These are phyloP conservation scores for Cosmorhoe ocellata DNA, from an alignment of 2,888 invertebrate species.

Conservation along the genomic window DNA sequence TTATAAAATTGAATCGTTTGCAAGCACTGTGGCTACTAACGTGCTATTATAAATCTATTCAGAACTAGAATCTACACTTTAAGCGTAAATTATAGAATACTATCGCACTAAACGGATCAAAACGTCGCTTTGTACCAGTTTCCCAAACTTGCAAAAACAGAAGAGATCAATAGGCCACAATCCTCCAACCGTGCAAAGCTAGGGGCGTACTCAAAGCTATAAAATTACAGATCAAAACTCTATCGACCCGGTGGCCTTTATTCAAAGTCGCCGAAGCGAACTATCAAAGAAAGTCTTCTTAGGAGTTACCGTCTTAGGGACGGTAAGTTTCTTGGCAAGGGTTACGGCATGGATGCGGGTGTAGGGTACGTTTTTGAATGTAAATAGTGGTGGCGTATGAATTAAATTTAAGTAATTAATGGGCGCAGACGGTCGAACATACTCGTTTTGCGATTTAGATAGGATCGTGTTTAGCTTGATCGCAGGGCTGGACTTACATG, in stretches of 20 bases:
- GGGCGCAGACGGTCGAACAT: conserved; percentile 48
- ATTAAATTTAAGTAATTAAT: conserved; percentile 83
- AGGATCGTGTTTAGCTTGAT: conserved; percentile 50
- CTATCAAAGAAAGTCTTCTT: conserved; percentile 82
- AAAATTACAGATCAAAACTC: conserved; percentile 82
- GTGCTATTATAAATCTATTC: too few species aligned
- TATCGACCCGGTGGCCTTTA: conserved; percentile 79
- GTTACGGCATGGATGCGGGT: conserved; percentile 61
- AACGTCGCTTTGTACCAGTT: conserved; percentile 42
- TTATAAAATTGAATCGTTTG: background rate
- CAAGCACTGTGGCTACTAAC: too few species aligned
- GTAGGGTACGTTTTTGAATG: conserved; percentile 76
- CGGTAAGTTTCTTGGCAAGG: conserved; percentile 77
- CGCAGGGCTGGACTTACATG: conserved; percentile 30
- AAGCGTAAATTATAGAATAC: background rate
- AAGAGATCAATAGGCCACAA: conserved; percentile 72
- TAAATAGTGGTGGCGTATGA: conserved; percentile 80
- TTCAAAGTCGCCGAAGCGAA: conserved; percentile 75
- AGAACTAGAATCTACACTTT: background rate
- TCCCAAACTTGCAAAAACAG: conserved; percentile 60
- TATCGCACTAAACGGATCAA: conserved; percentile 10
- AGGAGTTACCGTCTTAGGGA: conserved; percentile 79
- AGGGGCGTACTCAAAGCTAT: conserved; percentile 76
- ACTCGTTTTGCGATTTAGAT: conserved; percentile 51
- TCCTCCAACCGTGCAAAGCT: conserved; percentile 59